Conservation (phyloP, 2,113 vertebrate genomes). For the Sarotherodon lohbergeri region DNA sequence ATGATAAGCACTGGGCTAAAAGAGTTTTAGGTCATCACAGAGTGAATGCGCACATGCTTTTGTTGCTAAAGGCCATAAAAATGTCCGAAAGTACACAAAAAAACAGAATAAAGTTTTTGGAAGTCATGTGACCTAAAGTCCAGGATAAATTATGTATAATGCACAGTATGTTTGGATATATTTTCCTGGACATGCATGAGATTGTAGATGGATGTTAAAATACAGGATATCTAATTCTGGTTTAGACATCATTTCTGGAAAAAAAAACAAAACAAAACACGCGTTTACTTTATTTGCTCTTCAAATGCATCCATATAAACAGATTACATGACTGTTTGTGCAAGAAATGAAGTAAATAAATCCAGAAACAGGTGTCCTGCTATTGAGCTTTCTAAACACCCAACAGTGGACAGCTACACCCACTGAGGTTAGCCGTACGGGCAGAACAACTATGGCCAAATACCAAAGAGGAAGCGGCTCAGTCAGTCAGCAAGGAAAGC, state of each 20-base stretch:
- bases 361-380: slow-evolving; percentile 66
- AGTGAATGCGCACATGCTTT: background rate
- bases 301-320: slow-evolving; percentile 50
- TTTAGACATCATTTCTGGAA: background rate
- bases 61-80: background rate
- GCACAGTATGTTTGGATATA: background rate
- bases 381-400: slow-evolving; percentile 38
- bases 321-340: slow-evolving; percentile 40
- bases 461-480: slow-evolving; percentile 45
- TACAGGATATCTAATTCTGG: background rate
- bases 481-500: slow-evolving; percentile 36
- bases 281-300: slow-evolving; percentile 43
- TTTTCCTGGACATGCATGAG: background rate
- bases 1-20: accelerated
- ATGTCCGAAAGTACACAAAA: background rate
- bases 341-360: slow-evolving; percentile 47
- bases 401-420: slow-evolving; percentile 36
- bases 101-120: background rate
- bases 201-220: background rate
- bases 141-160: accelerated
- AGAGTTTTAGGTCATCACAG: background rate
- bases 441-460: slow-evolving; percentile 39
- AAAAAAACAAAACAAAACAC: background rate
- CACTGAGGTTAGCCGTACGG: slow-evolving; percentile 59
- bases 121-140: background rate